phyloP scores from a whole-genome alignment of 2,888 invertebrate species.

The Eupeodes luniger region DNA sequence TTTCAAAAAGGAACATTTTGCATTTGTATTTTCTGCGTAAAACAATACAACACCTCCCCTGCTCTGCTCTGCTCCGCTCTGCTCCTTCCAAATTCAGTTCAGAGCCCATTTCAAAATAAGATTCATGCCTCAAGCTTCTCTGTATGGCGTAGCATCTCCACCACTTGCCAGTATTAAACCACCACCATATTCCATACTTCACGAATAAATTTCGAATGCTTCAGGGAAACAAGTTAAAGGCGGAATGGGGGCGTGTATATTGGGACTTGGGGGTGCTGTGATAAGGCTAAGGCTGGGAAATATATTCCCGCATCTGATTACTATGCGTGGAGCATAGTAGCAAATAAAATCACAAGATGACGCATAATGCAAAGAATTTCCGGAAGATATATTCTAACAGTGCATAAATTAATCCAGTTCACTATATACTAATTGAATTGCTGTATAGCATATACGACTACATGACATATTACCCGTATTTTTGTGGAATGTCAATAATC shows the following conservation, averaged over 20 bases:
- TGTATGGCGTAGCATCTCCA: not conserved
- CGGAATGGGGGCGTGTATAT: too few relatives aligned
- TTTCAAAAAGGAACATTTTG: conserved; percentile 44
- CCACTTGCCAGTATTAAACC: conserved; percentile 24
- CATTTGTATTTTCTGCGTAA: conserved; percentile 40
- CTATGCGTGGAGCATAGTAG: conserved; percentile 55
- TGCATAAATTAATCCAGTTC: conserved; percentile 70
- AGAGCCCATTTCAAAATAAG: conserved; percentile 18
- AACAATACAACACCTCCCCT: conserved; percentile 31
- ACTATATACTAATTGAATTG: conserved; percentile 62
- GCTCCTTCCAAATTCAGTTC: not conserved
- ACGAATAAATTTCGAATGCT: conserved; percentile 50
- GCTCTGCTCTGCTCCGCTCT: not conserved
- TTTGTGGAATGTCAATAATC: conserved; percentile 12
- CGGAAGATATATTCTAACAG: conserved; percentile 57
- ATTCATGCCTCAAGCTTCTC: conserved; percentile 28
- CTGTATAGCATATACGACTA: not conserved
- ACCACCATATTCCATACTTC: not conserved
- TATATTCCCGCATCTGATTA: conserved; percentile 43
- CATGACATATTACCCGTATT: not conserved
- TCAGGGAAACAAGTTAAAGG: not conserved
- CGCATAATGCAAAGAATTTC: conserved; percentile 60
- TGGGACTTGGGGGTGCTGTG: not conserved
- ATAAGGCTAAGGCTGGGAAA: not conserved
- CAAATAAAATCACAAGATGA: conserved; percentile 56